Evolutionary conservation across 2,888 invertebrate genomes (phyloP), one percentile per base, ranked within the genome.

Genomic region (Drosophila dives): DNA sequence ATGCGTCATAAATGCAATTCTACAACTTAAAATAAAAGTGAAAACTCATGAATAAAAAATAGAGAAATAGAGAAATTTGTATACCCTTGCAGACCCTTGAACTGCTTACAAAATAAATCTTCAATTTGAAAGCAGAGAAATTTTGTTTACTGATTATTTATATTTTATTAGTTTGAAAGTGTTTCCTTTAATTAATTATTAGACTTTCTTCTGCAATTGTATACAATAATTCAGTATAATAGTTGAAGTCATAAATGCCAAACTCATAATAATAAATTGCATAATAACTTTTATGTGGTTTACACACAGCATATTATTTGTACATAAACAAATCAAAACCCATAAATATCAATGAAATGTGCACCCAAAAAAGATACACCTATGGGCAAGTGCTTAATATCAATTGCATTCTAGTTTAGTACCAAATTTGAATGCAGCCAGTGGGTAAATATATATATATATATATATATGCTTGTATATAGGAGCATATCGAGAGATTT

Each of bases 301-400:
- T 23, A 15, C 38, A 38, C 20, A 59, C 33, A 42, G 11, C n/a
- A 49, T 11, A 10, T 26, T 2, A 49, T 26, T 49, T 49, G 26
- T 29, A 2, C 38, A 29, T 29, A n/a, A 29, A 3, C 42, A 61
- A 61, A 54, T 20, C 12, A 32, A 8, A n/a, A 50, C 34, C 55
- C 50, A 70, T 70, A 48, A 56, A 63, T 62, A 40, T 33, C 11
- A 20, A 12, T 23, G n/a, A 45, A 62, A 70, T 51, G 2, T 51
- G 29, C 10, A 32, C 15, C 34, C 17, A 58, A 48, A 17, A 49
- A 29, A 42, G 12, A 20, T n/a, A 11, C n/a, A 33, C 12, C n/a
- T 26, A 42, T 50, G 45, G 23, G 60, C 54, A 59, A 70, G 72
- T 71, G 71, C 45, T 49, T 40, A 58, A 71, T 23, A 49, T 32